Evolutionary conservation across 2,797 vertebrate species (phyloP).

Genomic region (Mormyrus hasselquistii): DNA sequence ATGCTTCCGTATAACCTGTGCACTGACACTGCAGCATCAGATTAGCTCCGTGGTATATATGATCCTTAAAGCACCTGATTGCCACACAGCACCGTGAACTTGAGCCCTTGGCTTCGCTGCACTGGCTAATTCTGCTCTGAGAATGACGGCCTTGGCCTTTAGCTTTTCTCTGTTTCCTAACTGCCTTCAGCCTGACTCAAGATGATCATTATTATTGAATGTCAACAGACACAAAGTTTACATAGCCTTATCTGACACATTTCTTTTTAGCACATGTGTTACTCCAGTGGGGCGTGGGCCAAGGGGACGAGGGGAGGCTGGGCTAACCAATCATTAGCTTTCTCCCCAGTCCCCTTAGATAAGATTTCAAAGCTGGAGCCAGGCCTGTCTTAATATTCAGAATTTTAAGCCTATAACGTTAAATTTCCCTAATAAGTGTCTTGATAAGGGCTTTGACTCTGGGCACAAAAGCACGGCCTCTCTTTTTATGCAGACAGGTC

Average conservation of each 20-base stretch:
- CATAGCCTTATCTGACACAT: neutral
- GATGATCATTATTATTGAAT: neutral
- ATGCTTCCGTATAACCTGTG: neutral
- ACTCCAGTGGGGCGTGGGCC: neutral
- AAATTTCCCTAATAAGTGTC: neutral
- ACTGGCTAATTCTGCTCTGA: slow-evolving; percentile 5
- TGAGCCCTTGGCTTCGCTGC: neutral
- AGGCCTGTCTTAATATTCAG: neutral
- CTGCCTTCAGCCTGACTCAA: neutral
- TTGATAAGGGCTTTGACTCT: neutral
- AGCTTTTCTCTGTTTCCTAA: neutral
- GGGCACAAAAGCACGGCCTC: slow-evolving; percentile 48
- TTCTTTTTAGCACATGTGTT: neutral
- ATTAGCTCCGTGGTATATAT: slow-evolving; percentile 27
- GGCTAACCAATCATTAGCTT: neutral
- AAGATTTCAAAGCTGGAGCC: neutral
- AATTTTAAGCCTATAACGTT: neutral
- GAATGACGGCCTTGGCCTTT: neutral
- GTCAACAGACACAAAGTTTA: neutral
- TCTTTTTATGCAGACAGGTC: slow-evolving; percentile 57
- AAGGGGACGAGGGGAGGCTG: neutral
- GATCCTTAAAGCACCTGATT: neutral
- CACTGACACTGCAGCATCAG: neutral
- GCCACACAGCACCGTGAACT: neutral
- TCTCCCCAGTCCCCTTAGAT: neutral